Base-by-base conservation (phyloP, 1,140 invertebrate species). In the Kradibia gibbosae region DNA sequence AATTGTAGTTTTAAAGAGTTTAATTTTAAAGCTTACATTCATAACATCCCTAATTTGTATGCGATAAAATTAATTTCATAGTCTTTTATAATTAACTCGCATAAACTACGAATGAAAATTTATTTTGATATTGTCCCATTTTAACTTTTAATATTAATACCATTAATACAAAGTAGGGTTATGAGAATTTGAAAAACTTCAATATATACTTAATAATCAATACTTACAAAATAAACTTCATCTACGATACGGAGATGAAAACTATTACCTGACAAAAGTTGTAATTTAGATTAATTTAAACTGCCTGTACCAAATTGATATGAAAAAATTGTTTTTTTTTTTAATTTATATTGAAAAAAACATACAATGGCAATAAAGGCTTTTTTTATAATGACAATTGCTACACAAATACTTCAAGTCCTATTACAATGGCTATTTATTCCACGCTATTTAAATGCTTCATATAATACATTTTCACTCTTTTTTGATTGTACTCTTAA, bases 401-500 rank as follows among this genome's bases (percentile, higher is more conserved):
- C n/a, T n/a, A n/a, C n/a, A n/a, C n/a, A n/a, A n/a, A 53, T 65
- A 65, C 20, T 65, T 20, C 10, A 2, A 20, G 15, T 62, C 36
- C 22, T 17, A 36, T 36, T 36, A 65, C 36, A 65, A 65, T 22
- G 0, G 28, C 60, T 4, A 20, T 11, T 65, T 65, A 1, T 7
- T 70, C 22, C 67, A 11, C 25, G 1, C 13, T 31, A 11, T 78
- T 65, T 67, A n/a, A 10, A 36, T 10, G 15, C 60, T 60, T 2
- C 3, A 34, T 45, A 20, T 65, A 72, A 72, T 79, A 57, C 65
- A 72, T 71, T 79, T 45, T 50, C 55, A 67, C 36, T 65, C 62
- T 72, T 79, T 55, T 67, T 72, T 45, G 77, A 79, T 79, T 71
- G 22, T 36, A 42, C n/a, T 57, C 45, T 36, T 39, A 28, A 20